Percentiles rank a stretch among this genome's conserved stretches.
phyloP scores from a whole-genome alignment of 2,113 vertebrate genomes.

The Chaetorhynchus papuensis region DNA sequence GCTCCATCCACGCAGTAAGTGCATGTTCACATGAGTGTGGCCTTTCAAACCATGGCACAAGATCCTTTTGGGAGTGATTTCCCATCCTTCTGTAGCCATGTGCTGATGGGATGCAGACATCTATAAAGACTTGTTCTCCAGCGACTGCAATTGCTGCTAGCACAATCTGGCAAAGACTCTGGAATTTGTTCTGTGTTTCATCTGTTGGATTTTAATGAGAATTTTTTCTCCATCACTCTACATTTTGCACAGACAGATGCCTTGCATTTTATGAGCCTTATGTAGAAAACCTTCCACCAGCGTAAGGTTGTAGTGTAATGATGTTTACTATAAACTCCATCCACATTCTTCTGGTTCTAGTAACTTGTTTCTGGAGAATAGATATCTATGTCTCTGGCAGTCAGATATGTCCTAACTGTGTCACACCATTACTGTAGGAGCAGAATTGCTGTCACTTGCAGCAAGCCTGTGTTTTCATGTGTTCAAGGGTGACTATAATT shows the following conservation, averaged over 20 bases:
- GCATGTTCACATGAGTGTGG: not conserved
- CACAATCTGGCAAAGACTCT: not conserved
- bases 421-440: not conserved
- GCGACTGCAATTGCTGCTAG: not conserved
- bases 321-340: not conserved
- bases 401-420: not conserved
- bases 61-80: not conserved
- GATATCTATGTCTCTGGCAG: not conserved
- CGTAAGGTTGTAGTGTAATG: not conserved
- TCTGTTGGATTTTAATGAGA: not conserved
- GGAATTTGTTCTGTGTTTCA: slow-evolving; percentile 29
- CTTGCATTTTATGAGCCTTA: not conserved
- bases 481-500: not conserved
- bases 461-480: not conserved
- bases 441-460: not conserved
- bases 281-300: not conserved
- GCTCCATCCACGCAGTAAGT: not conserved
- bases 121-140: not conserved
- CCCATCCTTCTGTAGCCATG: not conserved
- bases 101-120: not conserved
- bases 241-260: not conserved
- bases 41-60: not conserved
- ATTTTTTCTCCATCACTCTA: not conserved
- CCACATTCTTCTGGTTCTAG: not conserved
- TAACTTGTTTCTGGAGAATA: not conserved